These are phyloP conservation scores for Antrozous pallidus DNA, from an alignment of 2,797 vertebrate species.

Conservation along the genomic window DNA sequence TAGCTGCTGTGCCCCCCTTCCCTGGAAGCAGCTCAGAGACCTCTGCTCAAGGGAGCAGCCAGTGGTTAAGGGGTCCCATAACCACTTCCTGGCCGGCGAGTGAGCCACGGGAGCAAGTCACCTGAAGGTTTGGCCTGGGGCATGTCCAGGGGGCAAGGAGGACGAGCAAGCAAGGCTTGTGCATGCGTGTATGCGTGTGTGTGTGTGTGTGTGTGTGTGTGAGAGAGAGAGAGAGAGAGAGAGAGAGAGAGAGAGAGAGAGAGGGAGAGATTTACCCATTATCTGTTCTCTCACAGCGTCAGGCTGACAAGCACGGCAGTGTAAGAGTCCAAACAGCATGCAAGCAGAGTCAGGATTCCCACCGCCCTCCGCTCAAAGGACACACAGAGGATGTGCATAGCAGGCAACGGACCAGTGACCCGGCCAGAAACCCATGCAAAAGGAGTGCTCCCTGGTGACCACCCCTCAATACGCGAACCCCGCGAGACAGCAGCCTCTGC, in stretches of 20 bases:
- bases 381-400: background rate
- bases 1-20: background rate
- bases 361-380: background rate
- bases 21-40: background rate
- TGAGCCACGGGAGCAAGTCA: background rate
- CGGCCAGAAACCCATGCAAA: background rate
- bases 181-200: too few species aligned
- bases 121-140: background rate
- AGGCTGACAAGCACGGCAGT: background rate
- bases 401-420: background rate
- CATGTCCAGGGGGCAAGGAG: background rate
- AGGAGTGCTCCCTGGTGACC: background rate
- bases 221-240: too few species aligned
- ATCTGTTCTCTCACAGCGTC: background rate
- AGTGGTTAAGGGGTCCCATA: background rate
- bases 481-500: background rate
- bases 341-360: background rate
- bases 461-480: accelerated
- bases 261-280: background rate
- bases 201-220: too few species aligned
- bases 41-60: background rate
- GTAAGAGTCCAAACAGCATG: background rate
- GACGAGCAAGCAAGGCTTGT: background rate
- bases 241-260: background rate
- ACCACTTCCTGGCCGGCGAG: background rate